Evolutionary conservation across 2,888 invertebrate genomes (phyloP).

Genomic region (Chironomus tentans): DNA sequence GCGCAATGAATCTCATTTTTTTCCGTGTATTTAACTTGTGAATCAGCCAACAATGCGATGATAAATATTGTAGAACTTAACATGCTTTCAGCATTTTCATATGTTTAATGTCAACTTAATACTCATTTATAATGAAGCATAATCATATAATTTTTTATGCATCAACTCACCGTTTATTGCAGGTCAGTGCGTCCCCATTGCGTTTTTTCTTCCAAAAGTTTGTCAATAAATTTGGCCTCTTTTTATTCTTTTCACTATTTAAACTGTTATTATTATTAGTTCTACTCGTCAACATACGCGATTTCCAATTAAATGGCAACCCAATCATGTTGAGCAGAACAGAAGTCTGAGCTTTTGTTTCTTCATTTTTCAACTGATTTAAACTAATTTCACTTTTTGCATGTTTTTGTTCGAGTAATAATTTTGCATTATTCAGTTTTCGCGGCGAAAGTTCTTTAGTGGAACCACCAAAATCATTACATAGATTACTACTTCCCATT

Average conservation of each 20-base stretch:
- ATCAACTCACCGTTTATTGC: slow-evolving; percentile 18
- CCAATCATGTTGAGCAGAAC: slow-evolving; percentile 2
- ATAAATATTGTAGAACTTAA: too few species aligned
- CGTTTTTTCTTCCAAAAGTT: slow-evolving; percentile 12
- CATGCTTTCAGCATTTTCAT: too few species aligned
- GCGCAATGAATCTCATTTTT: too few species aligned
- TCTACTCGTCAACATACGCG: background rate
- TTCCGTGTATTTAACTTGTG: background rate
- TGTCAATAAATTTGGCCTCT: background rate
- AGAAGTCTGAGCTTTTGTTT: background rate
- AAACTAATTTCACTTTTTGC: slow-evolving; percentile 22
- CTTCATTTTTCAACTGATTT: background rate
- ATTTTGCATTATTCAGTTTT: background rate
- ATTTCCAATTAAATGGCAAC: slow-evolving; percentile 6
- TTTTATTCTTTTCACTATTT: background rate
- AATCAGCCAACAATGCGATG: background rate
- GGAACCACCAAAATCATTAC: slow-evolving; percentile 13
- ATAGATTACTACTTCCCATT: slow-evolving; percentile 2
- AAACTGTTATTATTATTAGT: background rate
- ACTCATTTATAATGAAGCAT: background rate
- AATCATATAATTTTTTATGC: background rate
- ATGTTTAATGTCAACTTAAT: background rate
- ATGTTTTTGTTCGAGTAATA: background rate
- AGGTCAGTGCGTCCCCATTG: background rate
- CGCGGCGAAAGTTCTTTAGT: slow-evolving; percentile 14